Base-by-base conservation (phyloP, 2,113 vertebrate genomes). In the Dipodomys spectabilis region DNA sequence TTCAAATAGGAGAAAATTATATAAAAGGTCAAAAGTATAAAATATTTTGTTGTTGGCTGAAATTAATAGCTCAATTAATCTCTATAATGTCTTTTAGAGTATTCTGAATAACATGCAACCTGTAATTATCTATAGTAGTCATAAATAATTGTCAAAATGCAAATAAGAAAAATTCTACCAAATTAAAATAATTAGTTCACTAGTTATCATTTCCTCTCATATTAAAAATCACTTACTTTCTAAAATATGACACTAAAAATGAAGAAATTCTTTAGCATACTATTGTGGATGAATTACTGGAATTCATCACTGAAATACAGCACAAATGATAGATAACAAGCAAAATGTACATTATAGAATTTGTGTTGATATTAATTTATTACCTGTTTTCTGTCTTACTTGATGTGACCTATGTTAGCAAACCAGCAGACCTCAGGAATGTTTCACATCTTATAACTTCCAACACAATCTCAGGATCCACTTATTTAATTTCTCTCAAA, bases 131-230 rank as follows among this genome's bases (percentile, higher is more conserved):
- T 68, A 78, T 82, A 71, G 53, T 79, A 95, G 94, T 74, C 94
- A 98, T 96, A 98, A 98, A 98, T 98, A 97, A 97, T 97, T 97
- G 96, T 97, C 97, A 95, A 89, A 73, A 97, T 97, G 96, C 92
- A 97, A 95, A 98, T 97, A 96, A 97, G 86, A 96, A 97, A 97
- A 97, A 86, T 93, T 96, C 95, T 84, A 96, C 90, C 93, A 95
- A 97, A 97, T 97, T 96, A 95, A 94, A 97, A 96, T 96, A 97
- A 98, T 98, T 97, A 98, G 88, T 96, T 97, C 96, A 96, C 93
- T 96, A 94, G 94, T 97, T 96, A 97, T 96, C 96, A 96, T 97
- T 95, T 96, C 82, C 85, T 95, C 94, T 97, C 86, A 9, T 96
- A 93, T 97, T 97, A 95, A 97, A 98, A 96, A 23, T 86, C 64